phyloP scores from a whole-genome alignment of 2,888 invertebrate species.

The Caenorhabditis sp. region DNA sequence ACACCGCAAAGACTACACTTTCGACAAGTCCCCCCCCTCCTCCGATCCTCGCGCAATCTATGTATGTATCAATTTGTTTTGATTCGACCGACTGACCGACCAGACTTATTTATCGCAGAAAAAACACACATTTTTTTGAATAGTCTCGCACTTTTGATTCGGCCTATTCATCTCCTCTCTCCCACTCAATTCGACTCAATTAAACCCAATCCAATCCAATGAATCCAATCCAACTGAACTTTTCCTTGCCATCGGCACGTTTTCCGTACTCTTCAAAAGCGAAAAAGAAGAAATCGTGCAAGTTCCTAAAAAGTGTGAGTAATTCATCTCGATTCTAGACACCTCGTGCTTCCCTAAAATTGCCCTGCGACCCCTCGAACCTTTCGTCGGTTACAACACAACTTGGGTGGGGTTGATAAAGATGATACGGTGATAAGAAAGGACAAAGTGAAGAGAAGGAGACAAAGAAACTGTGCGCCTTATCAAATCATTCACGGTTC shows the following conservation, averaged over 20 bases:
- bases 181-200: no score
- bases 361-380: no score
- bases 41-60: no score
- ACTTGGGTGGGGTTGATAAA: constrained; percentile 31
- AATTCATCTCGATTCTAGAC: no score
- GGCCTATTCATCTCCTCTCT: not conserved
- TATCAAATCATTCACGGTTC: constrained; percentile 22
- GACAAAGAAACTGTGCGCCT: constrained; percentile 29
- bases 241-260: constrained; percentile 27
- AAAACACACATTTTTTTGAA: not conserved
- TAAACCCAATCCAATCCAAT: no score
- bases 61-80: no score
- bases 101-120: no score
- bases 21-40: no score
- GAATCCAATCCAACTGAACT: not conserved
- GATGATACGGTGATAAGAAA: constrained; percentile 13
- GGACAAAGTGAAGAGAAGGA: constrained; percentile 1
- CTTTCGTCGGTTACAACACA: not conserved
- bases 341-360: no score
- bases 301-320: not conserved
- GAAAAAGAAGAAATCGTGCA: constrained; percentile 1
- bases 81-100: no score
- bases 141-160: not conserved
- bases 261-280: constrained; percentile 27
- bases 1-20: no score